Percentiles rank a stretch among this genome's conserved stretches.
Evolutionary conservation across 2,113 vertebrate species (phyloP).

Genomic region (Melanostigma gelatinosum): DNA sequence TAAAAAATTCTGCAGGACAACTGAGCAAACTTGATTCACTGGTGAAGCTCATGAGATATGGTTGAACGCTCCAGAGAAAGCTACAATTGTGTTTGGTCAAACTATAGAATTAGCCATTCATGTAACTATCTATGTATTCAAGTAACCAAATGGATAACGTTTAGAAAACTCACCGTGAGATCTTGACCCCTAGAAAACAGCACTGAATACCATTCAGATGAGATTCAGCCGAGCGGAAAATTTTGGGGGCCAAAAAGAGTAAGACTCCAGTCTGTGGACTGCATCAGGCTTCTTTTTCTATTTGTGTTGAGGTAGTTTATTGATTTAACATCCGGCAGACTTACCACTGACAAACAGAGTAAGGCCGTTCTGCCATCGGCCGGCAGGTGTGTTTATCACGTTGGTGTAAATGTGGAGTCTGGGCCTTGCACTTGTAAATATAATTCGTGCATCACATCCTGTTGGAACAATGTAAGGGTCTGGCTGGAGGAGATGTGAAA

Average conservation of each 20-base stretch:
- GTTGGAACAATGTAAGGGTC: constrained; percentile 43
- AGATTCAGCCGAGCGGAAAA: constrained; percentile 52
- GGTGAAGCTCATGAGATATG: not conserved
- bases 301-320: constrained; percentile 66
- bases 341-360: constrained; percentile 65
- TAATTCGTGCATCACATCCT: constrained; percentile 78
- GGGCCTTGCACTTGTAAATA: constrained; percentile 76
- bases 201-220: constrained; percentile 63
- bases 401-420: constrained; percentile 57
- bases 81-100: too few relatives aligned
- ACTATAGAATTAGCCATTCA: not conserved
- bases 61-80: not conserved
- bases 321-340: constrained; percentile 73
- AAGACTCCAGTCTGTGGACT: constrained; percentile 52
- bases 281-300: constrained; percentile 40
- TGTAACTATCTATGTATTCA: not conserved
- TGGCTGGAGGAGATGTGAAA: constrained; percentile 51
- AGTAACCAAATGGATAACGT: not conserved
- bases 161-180: not conserved
- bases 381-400: constrained; percentile 84
- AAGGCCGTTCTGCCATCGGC: constrained; percentile 56
- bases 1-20: not conserved
- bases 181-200: constrained; percentile 36
- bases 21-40: too few relatives aligned
- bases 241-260: constrained; percentile 57